phyloP scores from a whole-genome alignment of 2,113 vertebrate genomes.

The Cyanocitta stelleri region DNA sequence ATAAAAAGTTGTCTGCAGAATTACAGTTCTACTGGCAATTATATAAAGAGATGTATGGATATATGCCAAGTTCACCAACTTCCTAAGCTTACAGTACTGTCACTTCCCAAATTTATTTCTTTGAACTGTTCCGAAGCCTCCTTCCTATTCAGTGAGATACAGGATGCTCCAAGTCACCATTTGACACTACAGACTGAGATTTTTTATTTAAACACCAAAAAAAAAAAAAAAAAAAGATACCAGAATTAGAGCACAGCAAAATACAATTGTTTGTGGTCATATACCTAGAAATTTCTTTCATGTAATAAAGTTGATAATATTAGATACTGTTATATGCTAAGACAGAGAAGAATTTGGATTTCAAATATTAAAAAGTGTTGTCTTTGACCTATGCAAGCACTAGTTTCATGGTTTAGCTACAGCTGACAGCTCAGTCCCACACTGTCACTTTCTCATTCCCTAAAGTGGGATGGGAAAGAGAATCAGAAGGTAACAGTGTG shows the following conservation, averaged over 20 bases:
- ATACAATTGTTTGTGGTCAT: neutral
- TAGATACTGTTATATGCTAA: neutral
- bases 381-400: neutral
- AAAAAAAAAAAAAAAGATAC: neutral
- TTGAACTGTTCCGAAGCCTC: neutral
- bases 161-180: neutral
- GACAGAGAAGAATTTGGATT: neutral
- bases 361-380: neutral
- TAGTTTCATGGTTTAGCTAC: neutral
- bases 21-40: neutral
- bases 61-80: neutral
- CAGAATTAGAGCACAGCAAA: neutral
- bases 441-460: neutral
- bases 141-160: neutral
- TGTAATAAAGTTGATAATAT: neutral
- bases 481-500: neutral
- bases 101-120: neutral
- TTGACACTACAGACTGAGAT: neutral
- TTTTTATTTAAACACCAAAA: neutral
- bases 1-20: neutral
- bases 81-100: neutral
- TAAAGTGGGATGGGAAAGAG: neutral
- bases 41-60: neutral
- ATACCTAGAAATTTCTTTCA: neutral
- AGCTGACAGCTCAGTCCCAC: neutral